These are phyloP conservation scores for Megaleporinus macrocephalus DNA, from an alignment of 2,113 vertebrate genomes.

Conservation along the genomic window DNA sequence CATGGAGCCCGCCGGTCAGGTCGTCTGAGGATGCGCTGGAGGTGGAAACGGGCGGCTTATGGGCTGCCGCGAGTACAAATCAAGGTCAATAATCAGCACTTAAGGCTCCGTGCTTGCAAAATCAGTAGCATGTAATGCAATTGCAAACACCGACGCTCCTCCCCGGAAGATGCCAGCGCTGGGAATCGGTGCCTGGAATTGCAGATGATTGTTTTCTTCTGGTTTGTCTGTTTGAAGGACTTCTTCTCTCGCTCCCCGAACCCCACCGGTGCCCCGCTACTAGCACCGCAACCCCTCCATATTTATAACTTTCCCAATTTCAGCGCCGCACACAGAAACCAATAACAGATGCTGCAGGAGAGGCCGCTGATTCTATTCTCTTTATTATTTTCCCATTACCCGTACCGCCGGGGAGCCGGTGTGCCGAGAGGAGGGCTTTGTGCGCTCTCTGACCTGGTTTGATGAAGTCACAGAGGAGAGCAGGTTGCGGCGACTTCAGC, in stretches of 20 bases:
- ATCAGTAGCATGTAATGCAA: slow-evolving; percentile 7
- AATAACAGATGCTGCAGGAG: slow-evolving; percentile 53
- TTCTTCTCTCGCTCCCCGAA: neutral
- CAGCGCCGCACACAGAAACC: slow-evolving; percentile 40
- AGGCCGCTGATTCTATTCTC: slow-evolving; percentile 47
- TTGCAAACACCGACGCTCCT: neutral
- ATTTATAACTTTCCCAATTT: slow-evolving; percentile 51
- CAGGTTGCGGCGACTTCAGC: slow-evolving; percentile 8
- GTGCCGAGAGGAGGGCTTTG: neutral
- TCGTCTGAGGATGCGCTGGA: slow-evolving; percentile 6
- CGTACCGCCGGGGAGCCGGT: slow-evolving; percentile 30
- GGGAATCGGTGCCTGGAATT: neutral
- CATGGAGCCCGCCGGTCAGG: neutral
- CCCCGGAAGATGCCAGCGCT: neutral
- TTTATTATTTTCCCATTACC: slow-evolving; percentile 58
- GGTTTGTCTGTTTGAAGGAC: neutral
- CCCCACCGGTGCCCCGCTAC: neutral
- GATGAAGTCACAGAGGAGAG: slow-evolving; percentile 46
- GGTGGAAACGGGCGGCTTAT: slow-evolving; percentile 8
- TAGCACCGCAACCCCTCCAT: slow-evolving; percentile 32
- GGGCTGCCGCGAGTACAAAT: neutral
- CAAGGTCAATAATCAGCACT: slow-evolving; percentile 11
- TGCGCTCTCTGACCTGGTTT: slow-evolving; percentile 42
- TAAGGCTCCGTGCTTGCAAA: slow-evolving; percentile 9
- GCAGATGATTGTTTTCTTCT: neutral